These are phyloP conservation scores for Labeo calbasu DNA, from an alignment of 2,797 vertebrate genomes.

Conservation along the genomic window DNA sequence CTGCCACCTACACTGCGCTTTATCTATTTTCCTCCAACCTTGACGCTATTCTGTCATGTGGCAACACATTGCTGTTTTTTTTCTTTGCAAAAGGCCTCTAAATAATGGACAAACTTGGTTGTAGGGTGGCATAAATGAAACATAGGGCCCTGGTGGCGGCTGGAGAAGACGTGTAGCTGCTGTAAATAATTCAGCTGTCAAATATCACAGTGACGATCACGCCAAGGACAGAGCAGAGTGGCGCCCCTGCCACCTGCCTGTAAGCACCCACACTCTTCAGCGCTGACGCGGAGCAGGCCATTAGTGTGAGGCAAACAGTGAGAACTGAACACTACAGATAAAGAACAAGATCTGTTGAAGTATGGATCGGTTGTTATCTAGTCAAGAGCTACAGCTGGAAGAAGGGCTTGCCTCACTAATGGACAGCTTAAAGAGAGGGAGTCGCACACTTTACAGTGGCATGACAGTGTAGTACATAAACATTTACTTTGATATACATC, in stretches of 20 bases:
- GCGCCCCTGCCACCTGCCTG: conserved; percentile 70
- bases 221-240: conserved; percentile 67
- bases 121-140: conserved; percentile 88
- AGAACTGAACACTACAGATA: conserved; percentile 48
- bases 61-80: conserved; percentile 81
- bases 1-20: conserved; percentile 32
- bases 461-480: conserved; percentile 30
- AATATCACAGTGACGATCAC: conserved; percentile 78
- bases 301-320: conserved; percentile 52
- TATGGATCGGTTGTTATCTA: conserved; percentile 50
- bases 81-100: conserved; percentile 78
- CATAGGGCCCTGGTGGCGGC: conserved; percentile 81
- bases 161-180: conserved; percentile 72
- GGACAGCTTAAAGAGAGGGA: conserved; percentile 41
- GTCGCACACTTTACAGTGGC: conserved; percentile 35
- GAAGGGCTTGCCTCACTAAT: conserved; percentile 44
- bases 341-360: conserved; percentile 42
- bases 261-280: conserved; percentile 33
- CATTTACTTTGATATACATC: conserved; percentile 48
- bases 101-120: conserved; percentile 85
- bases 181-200: conserved; percentile 79
- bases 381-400: conserved; percentile 14
- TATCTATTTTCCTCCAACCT: conserved; percentile 44
- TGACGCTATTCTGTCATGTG: conserved; percentile 60
- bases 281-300: conserved; percentile 43